Conservation (phyloP, 2,113 vertebrate species). For the Misgurnus mizolepis region DNA sequence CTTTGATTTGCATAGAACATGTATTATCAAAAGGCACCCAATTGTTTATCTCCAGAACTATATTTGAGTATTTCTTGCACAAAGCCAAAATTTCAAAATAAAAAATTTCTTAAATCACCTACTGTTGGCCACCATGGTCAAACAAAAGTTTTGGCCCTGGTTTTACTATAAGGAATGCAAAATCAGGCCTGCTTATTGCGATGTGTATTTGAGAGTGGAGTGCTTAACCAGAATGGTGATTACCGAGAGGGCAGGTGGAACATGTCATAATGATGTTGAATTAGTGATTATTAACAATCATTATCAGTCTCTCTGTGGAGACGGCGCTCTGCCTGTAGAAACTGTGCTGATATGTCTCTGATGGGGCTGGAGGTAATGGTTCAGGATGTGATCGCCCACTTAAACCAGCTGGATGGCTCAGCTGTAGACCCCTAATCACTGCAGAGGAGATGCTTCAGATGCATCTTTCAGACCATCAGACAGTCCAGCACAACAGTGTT, state of each 20-base stretch:
- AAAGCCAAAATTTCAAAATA: too few relatives aligned
- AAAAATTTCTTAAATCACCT: too few relatives aligned
- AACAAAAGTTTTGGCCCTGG: too few relatives aligned
- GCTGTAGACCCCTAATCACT: conserved; percentile 1
- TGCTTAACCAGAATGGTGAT: neutral
- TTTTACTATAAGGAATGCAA: neutral
- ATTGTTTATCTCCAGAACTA: too few relatives aligned
- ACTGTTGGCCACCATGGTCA: too few relatives aligned
- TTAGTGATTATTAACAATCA: conserved; percentile 23
- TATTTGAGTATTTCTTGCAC: too few relatives aligned
- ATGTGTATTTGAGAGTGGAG: neutral
- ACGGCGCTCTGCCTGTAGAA: neutral
- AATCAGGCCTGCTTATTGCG: neutral
- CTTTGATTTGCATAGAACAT: too few relatives aligned
- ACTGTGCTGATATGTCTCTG: neutral
- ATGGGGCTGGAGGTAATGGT: neutral
- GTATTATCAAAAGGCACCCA: too few relatives aligned
- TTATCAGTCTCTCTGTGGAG: conserved; percentile 1
- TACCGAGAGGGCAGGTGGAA: neutral
- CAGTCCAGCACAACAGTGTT: neutral
- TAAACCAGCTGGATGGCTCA: conserved; percentile 10
- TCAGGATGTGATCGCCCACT: conserved; percentile 10
- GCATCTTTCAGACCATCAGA: neutral
- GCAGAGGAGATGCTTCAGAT: neutral
- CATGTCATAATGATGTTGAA: neutral